A percentile compares a stretch with the other conserved stretches of the same genome.
Evolutionary conservation across 2,797 vertebrate genomes (phyloP).

Genomic region (Chelonia mydas): DNA sequence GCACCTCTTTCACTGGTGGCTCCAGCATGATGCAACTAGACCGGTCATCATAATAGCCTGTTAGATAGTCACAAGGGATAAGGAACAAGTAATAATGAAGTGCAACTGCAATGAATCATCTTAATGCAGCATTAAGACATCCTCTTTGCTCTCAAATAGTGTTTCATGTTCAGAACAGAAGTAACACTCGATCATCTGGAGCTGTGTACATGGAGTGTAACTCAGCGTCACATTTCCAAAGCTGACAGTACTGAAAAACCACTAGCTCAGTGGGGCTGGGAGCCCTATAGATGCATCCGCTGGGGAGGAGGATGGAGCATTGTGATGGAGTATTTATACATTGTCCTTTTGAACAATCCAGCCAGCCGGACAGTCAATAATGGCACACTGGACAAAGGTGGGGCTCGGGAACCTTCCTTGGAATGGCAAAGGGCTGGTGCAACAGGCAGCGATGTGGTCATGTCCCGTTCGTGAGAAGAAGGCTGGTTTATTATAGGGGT

Average conservation of each 20-base stretch:
- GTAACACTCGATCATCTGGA: neutral
- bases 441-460: neutral
- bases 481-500: conserved; percentile 33
- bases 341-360: neutral
- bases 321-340: neutral
- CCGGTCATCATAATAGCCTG: accelerated
- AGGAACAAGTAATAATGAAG: neutral
- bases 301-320: no score
- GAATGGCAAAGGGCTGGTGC: accelerated
- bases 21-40: neutral
- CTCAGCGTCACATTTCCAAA: neutral
- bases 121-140: neutral
- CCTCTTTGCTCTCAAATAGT: accelerated
- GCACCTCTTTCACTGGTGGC: neutral
- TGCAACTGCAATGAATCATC: neutral
- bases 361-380: neutral
- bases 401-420: conserved; percentile 12
- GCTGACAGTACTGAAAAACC: neutral
- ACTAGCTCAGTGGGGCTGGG: conserved; percentile 41
- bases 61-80: neutral
- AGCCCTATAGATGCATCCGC: neutral
- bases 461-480: conserved; percentile 7
- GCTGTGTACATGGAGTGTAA: neutral
- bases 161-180: neutral
- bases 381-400: neutral